Evolutionary conservation across 2,113 vertebrate species (phyloP), one percentile per base, ranked within the genome.

Genomic region (Actenoides hombroni): DNA sequence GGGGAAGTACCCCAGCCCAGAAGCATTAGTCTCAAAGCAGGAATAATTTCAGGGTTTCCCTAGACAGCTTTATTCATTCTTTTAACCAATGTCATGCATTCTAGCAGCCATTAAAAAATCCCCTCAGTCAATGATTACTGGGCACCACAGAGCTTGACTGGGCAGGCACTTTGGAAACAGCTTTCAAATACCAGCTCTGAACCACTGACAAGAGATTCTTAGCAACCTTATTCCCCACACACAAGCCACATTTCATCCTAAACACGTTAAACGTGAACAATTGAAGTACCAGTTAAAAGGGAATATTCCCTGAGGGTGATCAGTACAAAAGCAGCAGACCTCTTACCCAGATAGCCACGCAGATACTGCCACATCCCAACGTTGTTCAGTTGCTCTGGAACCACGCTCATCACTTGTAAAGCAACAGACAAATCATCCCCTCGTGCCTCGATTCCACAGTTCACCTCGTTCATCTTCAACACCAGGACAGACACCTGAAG

Each of bases 401-500:
- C 94, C 84, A 99, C 94, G 1, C 97, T 98, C 89, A 97, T 98
- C 6, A 98, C 97, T 96, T 99, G 98, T 35, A 99, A 77, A 88
- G 99, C 98, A 70, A 99, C 91, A 20, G 98, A 96, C 73, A 98
- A 89, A 91, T 99, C 98, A 64, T 99, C 98, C 25, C 98, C 99
- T 61, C 91, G 98, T 16, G 98, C 95, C 74, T 99, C 99, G 64
- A 98, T 13, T 33, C 98, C 98, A 51, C 98, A 98, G 65, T 98
- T 98, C 23, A 98, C 95, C 64, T 98, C 98, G 5, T 76, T 97
- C 96, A 99, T 96, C 91, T 98, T 97, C 95, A 99, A 74, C 76
- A 99, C 83, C 18, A 99, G 89, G 90, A 99, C 98, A 9, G 99
- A 99, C 14, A 98, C 98, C 99, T 99, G 97, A 8, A 96, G 95